A percentile compares a stretch with the other conserved stretches of the same genome.
Evolutionary conservation across 2,888 invertebrate species (phyloP).

Genomic region (Sicus ferrugineus): DNA sequence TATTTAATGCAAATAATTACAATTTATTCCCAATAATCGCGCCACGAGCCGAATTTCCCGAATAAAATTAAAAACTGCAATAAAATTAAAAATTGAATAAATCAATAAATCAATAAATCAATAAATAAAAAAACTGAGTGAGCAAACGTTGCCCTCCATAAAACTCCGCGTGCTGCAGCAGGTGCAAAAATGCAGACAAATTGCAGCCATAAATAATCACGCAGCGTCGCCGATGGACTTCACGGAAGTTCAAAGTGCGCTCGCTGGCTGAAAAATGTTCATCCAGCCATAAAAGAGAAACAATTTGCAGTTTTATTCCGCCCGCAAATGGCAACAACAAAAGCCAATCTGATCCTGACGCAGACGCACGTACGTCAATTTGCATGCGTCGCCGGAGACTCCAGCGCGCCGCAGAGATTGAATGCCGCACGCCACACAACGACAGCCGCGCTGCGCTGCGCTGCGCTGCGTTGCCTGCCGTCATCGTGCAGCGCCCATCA

Average conservation of each 20-base stretch:
- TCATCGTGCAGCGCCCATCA: too few relatives aligned
- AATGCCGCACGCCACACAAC: not conserved
- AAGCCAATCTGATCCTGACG: too few relatives aligned
- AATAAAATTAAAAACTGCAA: too few relatives aligned
- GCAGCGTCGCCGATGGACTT: not conserved
- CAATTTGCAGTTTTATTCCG: not conserved
- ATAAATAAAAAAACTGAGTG: too few relatives aligned
- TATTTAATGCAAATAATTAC: too few relatives aligned
- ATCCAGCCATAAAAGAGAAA: not conserved
- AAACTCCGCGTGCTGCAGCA: not conserved
- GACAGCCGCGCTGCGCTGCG: too few relatives aligned
- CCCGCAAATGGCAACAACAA: not conserved
- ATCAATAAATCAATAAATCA: too few relatives aligned
- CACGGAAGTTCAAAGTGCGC: not conserved
- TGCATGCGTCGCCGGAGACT: not conserved
- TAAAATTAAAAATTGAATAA: too few relatives aligned
- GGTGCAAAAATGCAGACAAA: slow-evolving; percentile 6
- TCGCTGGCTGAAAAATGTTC: not conserved
- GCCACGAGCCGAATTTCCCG: too few relatives aligned
- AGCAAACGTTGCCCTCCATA: not conserved
- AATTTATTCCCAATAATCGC: too few relatives aligned
- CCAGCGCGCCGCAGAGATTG: not conserved
- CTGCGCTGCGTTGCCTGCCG: too few relatives aligned
- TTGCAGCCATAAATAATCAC: not conserved
- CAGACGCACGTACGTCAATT: too few relatives aligned